These are phyloP conservation scores for Willowsia nigromaculata DNA, from an alignment of 2,888 invertebrate species.

Conservation along the genomic window DNA sequence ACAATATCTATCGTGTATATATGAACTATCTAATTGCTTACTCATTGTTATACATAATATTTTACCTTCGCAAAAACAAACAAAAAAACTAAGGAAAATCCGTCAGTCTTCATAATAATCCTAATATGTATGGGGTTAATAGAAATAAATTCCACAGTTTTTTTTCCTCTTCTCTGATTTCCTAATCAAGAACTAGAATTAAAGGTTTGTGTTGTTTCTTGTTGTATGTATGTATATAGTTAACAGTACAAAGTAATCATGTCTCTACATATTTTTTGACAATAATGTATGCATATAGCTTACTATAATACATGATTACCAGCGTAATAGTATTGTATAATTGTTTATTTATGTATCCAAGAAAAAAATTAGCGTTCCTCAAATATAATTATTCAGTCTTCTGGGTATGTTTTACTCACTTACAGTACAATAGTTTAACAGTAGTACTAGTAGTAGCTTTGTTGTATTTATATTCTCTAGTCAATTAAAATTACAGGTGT, in stretches of 20 bases:
- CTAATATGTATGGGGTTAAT: conserved; percentile 56
- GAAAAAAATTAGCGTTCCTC: conserved; percentile 77
- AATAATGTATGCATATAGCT: neutral
- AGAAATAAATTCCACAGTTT: conserved; percentile 43
- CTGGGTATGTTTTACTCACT: conserved; percentile 77
- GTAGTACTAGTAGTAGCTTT: neutral
- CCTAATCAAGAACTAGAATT: conserved; percentile 18
- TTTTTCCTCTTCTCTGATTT: neutral
- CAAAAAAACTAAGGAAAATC: conserved; percentile 44
- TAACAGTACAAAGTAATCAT: conserved; percentile 31
- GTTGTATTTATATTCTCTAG: neutral
- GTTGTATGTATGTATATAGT: neutral
- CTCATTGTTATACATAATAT: no score
- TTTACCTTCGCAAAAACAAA: conserved; percentile 11
- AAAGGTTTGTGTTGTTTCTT: conserved; percentile 17
- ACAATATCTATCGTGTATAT: no score
- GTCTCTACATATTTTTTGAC: conserved; percentile 5
- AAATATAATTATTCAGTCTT: conserved; percentile 77
- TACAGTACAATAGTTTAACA: conserved; percentile 59
- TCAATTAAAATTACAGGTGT: neutral
- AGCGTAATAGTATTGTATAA: neutral
- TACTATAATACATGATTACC: neutral
- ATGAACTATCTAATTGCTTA: no score
- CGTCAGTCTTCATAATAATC: conserved; percentile 65
- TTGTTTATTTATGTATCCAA: conserved; percentile 60